These are phyloP conservation scores for Eolophus roseicapilla DNA, from an alignment of 2,113 vertebrate genomes.

Conservation along the genomic window DNA sequence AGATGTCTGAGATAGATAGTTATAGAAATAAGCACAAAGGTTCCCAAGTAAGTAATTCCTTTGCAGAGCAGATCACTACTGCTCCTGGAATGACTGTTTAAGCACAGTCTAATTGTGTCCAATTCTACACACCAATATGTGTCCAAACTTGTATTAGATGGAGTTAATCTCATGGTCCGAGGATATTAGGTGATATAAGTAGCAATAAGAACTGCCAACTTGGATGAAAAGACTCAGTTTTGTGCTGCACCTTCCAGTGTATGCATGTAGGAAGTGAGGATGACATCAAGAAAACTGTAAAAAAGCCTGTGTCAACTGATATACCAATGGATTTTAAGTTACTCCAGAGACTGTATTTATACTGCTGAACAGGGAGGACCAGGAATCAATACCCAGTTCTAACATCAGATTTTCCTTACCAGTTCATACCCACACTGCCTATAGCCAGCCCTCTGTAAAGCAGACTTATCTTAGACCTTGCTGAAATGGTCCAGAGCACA, in stretches of 20 bases:
- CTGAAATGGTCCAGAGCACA: not conserved
- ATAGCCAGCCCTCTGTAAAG: not conserved
- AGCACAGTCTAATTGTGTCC: not conserved
- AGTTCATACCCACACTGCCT: not conserved
- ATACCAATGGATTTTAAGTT: not conserved
- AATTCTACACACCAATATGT: not conserved
- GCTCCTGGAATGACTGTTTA: not conserved
- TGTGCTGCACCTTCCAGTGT: not conserved
- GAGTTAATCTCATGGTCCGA: not conserved
- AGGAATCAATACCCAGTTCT: not conserved
- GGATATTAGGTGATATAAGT: not conserved
- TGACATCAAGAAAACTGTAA: not conserved
- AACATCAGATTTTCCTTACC: not conserved
- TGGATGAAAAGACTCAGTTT: not conserved
- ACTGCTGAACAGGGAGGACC: not conserved
- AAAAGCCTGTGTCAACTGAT: not conserved
- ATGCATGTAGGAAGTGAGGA: not conserved
- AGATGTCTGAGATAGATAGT: not conserved
- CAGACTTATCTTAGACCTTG: not conserved
- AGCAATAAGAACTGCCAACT: not conserved
- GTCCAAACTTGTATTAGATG: not conserved
- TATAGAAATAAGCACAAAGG: not conserved
- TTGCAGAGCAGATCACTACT: not conserved
- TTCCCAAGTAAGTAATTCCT: not conserved
- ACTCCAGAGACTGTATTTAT: not conserved